A percentile compares a stretch with the other conserved stretches of the same genome.
Evolutionary conservation across 2,113 vertebrate genomes (phyloP).

Genomic region (Catharus minimus): DNA sequence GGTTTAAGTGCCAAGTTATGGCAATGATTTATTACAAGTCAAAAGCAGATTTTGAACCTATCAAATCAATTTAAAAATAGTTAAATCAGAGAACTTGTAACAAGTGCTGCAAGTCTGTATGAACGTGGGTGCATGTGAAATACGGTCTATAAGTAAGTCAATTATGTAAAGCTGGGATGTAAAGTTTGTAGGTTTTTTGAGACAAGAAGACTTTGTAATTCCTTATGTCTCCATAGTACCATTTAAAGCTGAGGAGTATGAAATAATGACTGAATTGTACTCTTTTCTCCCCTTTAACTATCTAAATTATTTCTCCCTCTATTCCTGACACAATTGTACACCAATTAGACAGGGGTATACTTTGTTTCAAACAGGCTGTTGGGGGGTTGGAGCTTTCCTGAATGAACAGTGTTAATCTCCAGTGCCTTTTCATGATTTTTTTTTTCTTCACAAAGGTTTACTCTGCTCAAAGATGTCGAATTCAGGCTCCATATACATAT

Average conservation of each 20-base stretch:
- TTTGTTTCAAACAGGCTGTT: constrained; percentile 60
- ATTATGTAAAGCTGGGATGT: background rate
- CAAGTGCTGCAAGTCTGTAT: background rate
- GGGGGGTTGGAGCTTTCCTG: background rate
- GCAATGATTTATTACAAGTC: background rate
- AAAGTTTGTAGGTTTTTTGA: background rate
- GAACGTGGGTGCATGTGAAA: background rate
- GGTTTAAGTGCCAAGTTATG: background rate
- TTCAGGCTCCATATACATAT: constrained; percentile 57
- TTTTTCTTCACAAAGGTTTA: constrained; percentile 33
- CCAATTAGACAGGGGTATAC: constrained; percentile 49
- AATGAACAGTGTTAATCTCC: constrained; percentile 67
- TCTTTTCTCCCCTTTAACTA: constrained; percentile 2
- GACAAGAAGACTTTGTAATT: background rate
- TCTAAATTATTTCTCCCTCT: constrained; percentile 5
- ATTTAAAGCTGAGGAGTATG: background rate
- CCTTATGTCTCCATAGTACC: background rate
- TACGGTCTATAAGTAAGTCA: background rate
- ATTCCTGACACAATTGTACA: constrained; percentile 19
- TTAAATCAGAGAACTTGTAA: background rate
- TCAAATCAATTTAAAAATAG: background rate
- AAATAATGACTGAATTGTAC: background rate
- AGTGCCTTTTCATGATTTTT: constrained; percentile 67
- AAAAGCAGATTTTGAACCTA: background rate
- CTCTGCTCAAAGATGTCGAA: constrained; percentile 54